These are phyloP conservation scores for Ichneumoninae sp. DNA, from an alignment of 2,888 invertebrate genomes.

Conservation along the genomic window DNA sequence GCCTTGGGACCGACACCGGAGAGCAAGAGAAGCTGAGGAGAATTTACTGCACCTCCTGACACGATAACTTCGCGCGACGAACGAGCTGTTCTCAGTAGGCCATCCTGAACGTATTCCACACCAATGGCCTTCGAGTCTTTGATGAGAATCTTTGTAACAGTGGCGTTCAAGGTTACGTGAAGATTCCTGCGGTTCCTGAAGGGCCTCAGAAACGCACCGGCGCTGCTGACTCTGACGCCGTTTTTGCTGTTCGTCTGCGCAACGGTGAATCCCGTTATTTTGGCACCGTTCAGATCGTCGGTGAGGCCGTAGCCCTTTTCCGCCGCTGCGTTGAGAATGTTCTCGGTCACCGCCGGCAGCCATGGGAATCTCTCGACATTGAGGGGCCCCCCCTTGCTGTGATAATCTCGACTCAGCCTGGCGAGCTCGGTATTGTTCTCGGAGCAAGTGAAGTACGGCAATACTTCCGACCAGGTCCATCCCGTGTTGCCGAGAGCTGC, in stretches of 20 bases:
- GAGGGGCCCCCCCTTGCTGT: slow-evolving; percentile 87
- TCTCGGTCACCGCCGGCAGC: slow-evolving; percentile 87
- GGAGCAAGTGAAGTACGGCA: slow-evolving; percentile 90
- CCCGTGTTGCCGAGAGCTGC: slow-evolving; percentile 89
- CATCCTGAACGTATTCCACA: slow-evolving; percentile 86
- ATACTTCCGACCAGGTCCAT: slow-evolving; percentile 92
- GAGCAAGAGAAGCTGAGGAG: slow-evolving; percentile 88
- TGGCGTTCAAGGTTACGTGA: slow-evolving; percentile 87
- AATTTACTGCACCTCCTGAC: slow-evolving; percentile 88
- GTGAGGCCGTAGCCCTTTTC: slow-evolving; percentile 88
- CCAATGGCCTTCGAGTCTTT: slow-evolving; percentile 85
- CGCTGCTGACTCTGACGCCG: slow-evolving; percentile 87
- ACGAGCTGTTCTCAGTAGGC: slow-evolving; percentile 73
- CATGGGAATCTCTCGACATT: slow-evolving; percentile 88
- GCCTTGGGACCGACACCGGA: slow-evolving; percentile 89
- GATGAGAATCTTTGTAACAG: slow-evolving; percentile 87
- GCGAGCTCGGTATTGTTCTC: slow-evolving; percentile 89
- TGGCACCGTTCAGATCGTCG: slow-evolving; percentile 88
- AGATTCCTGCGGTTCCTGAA: slow-evolving; percentile 86
- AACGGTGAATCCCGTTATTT: slow-evolving; percentile 88
- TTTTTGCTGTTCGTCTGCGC: slow-evolving; percentile 88
- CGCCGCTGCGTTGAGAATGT: slow-evolving; percentile 87
- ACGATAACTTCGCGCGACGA: slow-evolving; percentile 85
- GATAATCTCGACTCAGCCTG: slow-evolving; percentile 87
- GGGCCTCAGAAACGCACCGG: slow-evolving; percentile 88